Base-by-base conservation (phyloP, 1,140 invertebrate genomes). In the Pseudomyrmex concolor region DNA sequence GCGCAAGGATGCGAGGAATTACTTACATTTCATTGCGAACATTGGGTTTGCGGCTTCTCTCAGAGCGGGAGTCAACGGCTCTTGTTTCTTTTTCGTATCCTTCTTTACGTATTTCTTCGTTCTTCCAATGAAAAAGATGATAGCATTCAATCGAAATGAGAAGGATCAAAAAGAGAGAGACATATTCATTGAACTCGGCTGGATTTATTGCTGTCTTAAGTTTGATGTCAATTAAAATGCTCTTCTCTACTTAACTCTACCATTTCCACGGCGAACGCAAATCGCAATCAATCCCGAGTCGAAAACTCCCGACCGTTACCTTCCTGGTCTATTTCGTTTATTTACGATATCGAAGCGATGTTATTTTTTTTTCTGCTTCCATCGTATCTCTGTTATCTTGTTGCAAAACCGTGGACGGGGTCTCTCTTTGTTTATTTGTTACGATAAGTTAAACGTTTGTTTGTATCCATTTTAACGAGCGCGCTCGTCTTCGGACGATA, bases 1-100 rank as follows among this genome's bases (percentile, higher is more conserved):
- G 71, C 66, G 71, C 74, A 60, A 84, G 72, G 70, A 57, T 77
- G 60, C 67, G 50, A 88, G 19, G 77, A 88, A 88, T 88, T 88
- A 85, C 87, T 88, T 88, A 85, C 86, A 83, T 88, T 85, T 82
- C 83, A 85, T 83, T 67, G 82, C 73, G 45, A 83, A 78, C 71
- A 48, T 71, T 70, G 60, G 25, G 25, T 64, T 76, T 76, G 67
- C 77, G 62, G 45, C 59, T 54, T 15, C 71, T 17, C 22, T 17
- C 22, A 17, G 62, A 22, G 17, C 54, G 19, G 15, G 34, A 43
- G 51, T 34, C 34, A 34, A 34, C 34, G 34, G 34, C 22, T 19
- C 4, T 4, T 17, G 34, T 19, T 8, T 73, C 70, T 25, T 12
- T 19, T 34, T 55, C 25, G 25, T 25, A n/a, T 25, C 64, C 4